Percentiles rank a stretch among this genome's conserved stretches.
Evolutionary conservation across 1,140 invertebrate genomes (phyloP).

Genomic region (Ceratina calcarata): DNA sequence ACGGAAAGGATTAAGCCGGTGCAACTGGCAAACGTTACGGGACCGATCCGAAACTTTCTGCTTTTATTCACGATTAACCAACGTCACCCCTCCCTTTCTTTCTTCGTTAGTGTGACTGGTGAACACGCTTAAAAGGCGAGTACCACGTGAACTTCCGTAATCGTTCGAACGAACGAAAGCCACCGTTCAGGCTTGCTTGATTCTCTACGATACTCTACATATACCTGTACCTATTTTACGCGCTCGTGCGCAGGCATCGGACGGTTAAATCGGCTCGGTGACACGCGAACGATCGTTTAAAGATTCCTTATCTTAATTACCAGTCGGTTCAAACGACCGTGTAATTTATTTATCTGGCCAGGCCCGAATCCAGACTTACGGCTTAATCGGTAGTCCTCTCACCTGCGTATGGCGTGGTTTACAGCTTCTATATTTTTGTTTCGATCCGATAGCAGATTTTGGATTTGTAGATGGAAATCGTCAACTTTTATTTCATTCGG

Average conservation of each 20-base stretch:
- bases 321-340: neutral
- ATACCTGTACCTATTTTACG: too few species aligned
- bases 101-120: neutral
- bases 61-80: conserved; percentile 45
- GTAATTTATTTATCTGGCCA: conserved; percentile 12
- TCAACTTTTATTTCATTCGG: too few species aligned
- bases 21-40: conserved; percentile 21
- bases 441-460: too few species aligned
- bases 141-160: neutral
- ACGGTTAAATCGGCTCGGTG: too few species aligned
- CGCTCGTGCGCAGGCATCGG: too few species aligned
- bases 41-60: conserved; percentile 35
- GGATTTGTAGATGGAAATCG: too few species aligned
- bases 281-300: conserved; percentile 22
- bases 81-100: neutral
- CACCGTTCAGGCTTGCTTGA: too few species aligned
- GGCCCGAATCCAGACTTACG: too few species aligned
- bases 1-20: conserved; percentile 37
- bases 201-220: too few species aligned
- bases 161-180: neutral
- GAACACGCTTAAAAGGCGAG: neutral
- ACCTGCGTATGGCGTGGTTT: too few species aligned
- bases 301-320: conserved; percentile 22
- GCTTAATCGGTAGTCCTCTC: too few species aligned
- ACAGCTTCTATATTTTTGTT: too few species aligned